Evolutionary conservation across 2,888 invertebrate genomes (phyloP), one percentile per base, ranked within the genome.

Genomic region (Pherbina coryleti): DNA sequence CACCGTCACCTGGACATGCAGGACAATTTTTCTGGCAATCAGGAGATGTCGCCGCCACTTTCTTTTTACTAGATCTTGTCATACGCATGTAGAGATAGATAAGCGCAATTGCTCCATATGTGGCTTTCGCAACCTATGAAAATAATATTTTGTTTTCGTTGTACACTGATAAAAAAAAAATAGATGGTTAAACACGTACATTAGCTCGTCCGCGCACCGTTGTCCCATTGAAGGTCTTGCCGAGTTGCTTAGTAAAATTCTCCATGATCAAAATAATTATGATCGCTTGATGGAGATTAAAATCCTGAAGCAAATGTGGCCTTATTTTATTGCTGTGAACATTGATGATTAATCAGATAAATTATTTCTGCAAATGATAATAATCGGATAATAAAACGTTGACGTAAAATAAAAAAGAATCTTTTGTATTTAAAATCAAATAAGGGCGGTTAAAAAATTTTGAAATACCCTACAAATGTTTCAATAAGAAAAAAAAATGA

Each of bases 141-240:
- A 51, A 37, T 25, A 5, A 14, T 14, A 44, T 28, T n/a, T 31
- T 19, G n/a, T 8, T 14, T 19, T 19, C 11, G 1, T 37, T 19
- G 7, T 49, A 55, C 9, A 22, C 25, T 22, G 22, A 34, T 2
- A 49, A 25, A 51, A 11, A 51, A 11, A 37, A 37, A 37, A 5
- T 37, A 8, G 1, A 7, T 37, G 37, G 3, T 37, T 37, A 37
- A 37, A 4, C 5, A 44, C 4, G 84, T 79, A 86, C 86, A 77
- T 86, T 86, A 66, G 86, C 86, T 22, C 86, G 84, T 25, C 86
- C 86, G 37, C 78, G 83, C 22, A 82, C 9, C 5, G 86, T 86
- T 49, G 76, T 82, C 79, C 83, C 82, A 75, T 86, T 82, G 49
- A 86, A 86, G 64, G 83, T 62, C 5, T 78, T 80, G 3, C 25